These are phyloP conservation scores for Theocolax elegans DNA, from an alignment of 1,140 invertebrate species.

Conservation along the genomic window DNA sequence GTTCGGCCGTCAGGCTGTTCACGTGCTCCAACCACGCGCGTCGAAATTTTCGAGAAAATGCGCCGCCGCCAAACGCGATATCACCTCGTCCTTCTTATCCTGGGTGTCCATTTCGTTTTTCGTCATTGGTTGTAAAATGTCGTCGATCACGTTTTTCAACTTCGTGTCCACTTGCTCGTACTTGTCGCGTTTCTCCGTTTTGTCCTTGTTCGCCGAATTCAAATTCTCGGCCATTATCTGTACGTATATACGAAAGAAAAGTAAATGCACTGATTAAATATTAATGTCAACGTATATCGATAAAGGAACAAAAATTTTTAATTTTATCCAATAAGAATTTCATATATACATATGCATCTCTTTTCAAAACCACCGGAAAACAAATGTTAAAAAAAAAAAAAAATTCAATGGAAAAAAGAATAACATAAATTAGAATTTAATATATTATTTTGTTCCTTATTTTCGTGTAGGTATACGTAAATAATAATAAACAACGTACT, in stretches of 20 bases:
- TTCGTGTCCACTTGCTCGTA: slow-evolving; percentile 77
- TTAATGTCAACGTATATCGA: too few relatives aligned
- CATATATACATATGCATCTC: too few relatives aligned
- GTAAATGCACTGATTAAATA: too few relatives aligned
- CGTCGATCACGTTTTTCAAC: slow-evolving; percentile 77
- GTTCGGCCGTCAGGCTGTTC: slow-evolving; percentile 71
- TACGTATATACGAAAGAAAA: slow-evolving; percentile 27
- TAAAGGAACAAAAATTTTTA: too few relatives aligned
- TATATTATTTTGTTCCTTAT: too few relatives aligned
- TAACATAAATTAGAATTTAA: too few relatives aligned
- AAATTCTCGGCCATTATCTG: slow-evolving; percentile 61
- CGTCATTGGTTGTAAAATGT: slow-evolving; percentile 78
- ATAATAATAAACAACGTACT: too few relatives aligned
- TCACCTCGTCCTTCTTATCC: slow-evolving; percentile 76
- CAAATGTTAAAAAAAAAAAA: too few relatives aligned
- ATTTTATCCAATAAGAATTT: too few relatives aligned
- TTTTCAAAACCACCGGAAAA: too few relatives aligned
- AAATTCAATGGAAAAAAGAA: too few relatives aligned
- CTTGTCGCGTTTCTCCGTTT: slow-evolving; percentile 57
- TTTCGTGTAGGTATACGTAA: too few relatives aligned
- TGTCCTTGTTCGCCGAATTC: slow-evolving; percentile 47
- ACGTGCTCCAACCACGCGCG: slow-evolving; percentile 77
- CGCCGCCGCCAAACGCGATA: slow-evolving; percentile 78
- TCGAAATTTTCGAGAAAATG: slow-evolving; percentile 85
- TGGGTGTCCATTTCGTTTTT: slow-evolving; percentile 62